These are phyloP conservation scores for Drosophila bunnanda DNA, from an alignment of 2,888 invertebrate species.

Conservation along the genomic window DNA sequence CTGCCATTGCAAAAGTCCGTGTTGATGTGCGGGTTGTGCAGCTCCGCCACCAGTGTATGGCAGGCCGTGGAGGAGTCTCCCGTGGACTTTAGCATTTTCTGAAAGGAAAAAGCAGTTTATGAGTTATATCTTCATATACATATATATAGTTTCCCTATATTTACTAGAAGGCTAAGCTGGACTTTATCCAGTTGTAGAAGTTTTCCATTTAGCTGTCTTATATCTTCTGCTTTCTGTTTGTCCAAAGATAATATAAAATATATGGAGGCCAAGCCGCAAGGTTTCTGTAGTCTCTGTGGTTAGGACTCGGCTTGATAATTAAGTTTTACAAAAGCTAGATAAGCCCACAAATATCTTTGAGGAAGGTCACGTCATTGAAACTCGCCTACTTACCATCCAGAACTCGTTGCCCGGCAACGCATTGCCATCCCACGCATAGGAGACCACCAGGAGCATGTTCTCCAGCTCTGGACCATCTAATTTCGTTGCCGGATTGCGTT, in stretches of 20 bases:
- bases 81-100: conserved; percentile 83
- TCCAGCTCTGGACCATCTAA: conserved; percentile 82
- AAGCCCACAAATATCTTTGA: neutral
- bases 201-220: neutral
- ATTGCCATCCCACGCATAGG: conserved; percentile 91
- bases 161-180: neutral
- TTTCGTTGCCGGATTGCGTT: conserved; percentile 86
- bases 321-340: neutral
- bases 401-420: conserved; percentile 91
- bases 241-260: neutral
- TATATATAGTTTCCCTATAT: too few relatives aligned
- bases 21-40: conserved; percentile 86
- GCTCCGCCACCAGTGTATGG: conserved; percentile 86
- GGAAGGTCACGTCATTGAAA: neutral
- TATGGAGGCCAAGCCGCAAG: neutral
- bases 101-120: neutral
- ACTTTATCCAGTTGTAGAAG: neutral
- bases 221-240: neutral
- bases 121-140: too few relatives aligned
- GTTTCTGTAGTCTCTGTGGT: neutral
- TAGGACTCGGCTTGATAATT: neutral
- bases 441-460: conserved; percentile 87
- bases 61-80: conserved; percentile 87
- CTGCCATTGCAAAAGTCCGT: conserved; percentile 85
- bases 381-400: conserved; percentile 85